phyloP scores from a whole-genome alignment of 1,140 invertebrate species.

The Oryzaephilus surinamensis region DNA sequence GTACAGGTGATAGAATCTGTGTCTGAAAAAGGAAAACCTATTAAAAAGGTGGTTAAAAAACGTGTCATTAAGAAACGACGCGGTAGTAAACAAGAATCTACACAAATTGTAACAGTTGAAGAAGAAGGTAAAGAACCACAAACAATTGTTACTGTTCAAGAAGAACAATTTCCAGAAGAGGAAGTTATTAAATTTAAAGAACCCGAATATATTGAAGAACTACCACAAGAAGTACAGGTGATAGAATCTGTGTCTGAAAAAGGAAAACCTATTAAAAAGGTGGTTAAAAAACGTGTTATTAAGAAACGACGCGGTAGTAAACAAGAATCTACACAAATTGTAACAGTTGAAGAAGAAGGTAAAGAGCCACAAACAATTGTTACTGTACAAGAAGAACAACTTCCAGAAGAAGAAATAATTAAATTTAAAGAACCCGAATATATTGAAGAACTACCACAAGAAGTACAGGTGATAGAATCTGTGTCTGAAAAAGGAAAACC shows the following conservation, averaged over 20 bases:
- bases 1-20: slow-evolving; percentile 28
- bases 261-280: slow-evolving; percentile 23
- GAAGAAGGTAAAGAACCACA: slow-evolving; percentile 36
- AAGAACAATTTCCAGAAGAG: slow-evolving; percentile 30
- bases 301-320: slow-evolving; percentile 23
- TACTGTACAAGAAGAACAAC: slow-evolving; percentile 35
- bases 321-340: slow-evolving; percentile 22
- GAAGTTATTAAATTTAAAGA: slow-evolving; percentile 30
- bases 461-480: slow-evolving; percentile 29
- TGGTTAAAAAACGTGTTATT: slow-evolving; percentile 26
- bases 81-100: slow-evolving; percentile 33
- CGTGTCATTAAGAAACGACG: slow-evolving; percentile 16
- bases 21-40: slow-evolving; percentile 20
- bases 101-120: slow-evolving; percentile 37
- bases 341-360: slow-evolving; percentile 25
- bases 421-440: slow-evolving; percentile 30
- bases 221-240: slow-evolving; percentile 31
- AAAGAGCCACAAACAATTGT: slow-evolving; percentile 31
- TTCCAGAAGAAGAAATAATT: slow-evolving; percentile 26
- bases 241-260: slow-evolving; percentile 29
- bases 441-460: slow-evolving; percentile 30
- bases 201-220: slow-evolving; percentile 30
- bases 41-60: slow-evolving; percentile 12
- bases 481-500: slow-evolving; percentile 28
- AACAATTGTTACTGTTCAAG: slow-evolving; percentile 28